Evolutionary conservation across 2,797 vertebrate genomes (phyloP), one percentile per base, ranked within the genome.

Genomic region (Lepilemur septentrionalis): DNA sequence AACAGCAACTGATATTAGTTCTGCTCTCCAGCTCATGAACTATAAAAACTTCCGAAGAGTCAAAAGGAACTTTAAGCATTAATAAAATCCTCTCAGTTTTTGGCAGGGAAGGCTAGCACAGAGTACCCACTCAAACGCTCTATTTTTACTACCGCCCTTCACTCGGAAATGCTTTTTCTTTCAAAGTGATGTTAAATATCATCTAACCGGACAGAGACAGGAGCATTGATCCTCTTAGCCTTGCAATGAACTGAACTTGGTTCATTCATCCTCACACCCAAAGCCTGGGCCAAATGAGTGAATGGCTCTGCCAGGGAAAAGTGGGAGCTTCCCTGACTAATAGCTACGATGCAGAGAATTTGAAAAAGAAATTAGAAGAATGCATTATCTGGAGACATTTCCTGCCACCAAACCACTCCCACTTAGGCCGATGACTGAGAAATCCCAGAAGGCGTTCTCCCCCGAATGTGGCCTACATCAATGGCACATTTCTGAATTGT

Each of bases 371-470:
- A 97, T 97, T 73, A 95, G 80, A 96, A 94, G 93, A 97, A 96
- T 95, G 96, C 70, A 87, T 96, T 98, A 97, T 98, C 97, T 95
- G 48, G 94, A 97, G 95, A 59, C 50, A 94, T 97, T 98, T 98
- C 92, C 91, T 97, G 91, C 97, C 91, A 97, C 96, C 91, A 96
- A 13, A 23, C 48, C 95, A 63, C 85, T 65, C 59, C 95, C 96
- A 69, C 78, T 84, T 93, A 46, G 80, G 75, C 92, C 63, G 94
- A 91, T 95, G 96, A 97, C 79, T 96, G 97, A 98, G 69, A 97
- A 80, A 83, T 96, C 86, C 92, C 94, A 96, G 91, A 96, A 96
- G 22, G 82, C 30, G 1, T 30, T 87, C 91, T 97, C 61, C 63
- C 75, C 84, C 28, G 95, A 97, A 96, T 57, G 95, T 87, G 69